A percentile compares a stretch with the other conserved stretches of the same genome.
Conservation (phyloP, 2,888 invertebrate species). For the Hyppa rectilinea region DNA sequence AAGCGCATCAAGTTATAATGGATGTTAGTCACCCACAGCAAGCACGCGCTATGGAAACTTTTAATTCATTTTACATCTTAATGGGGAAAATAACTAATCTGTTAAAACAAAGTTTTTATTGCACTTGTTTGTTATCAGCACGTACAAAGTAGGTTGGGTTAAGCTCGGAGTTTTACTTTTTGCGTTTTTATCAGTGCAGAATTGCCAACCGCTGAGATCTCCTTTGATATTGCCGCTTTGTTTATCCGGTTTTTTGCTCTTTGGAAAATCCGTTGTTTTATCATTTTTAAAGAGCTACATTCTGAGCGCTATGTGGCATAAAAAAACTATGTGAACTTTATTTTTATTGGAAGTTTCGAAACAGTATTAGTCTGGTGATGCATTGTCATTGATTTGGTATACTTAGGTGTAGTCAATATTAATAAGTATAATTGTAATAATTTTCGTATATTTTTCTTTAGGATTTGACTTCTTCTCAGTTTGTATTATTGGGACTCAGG, state of each 20-base stretch:
- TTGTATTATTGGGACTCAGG: too few species aligned
- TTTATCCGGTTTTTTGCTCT: neutral
- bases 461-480: too few species aligned
- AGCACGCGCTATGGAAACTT: constrained; percentile 37
- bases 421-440: too few species aligned
- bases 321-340: neutral
- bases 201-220: neutral
- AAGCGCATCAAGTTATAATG: constrained; percentile 43
- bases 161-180: constrained; percentile 17
- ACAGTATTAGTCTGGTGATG: neutral
- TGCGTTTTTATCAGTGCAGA: constrained; percentile 15
- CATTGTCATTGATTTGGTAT: neutral
- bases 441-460: too few species aligned
- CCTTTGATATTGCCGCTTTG: constrained; percentile 3
- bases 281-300: neutral
- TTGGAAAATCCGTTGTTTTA: constrained; percentile 12
- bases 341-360: neutral
- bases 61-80: constrained; percentile 41
- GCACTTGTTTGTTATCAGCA: constrained; percentile 35
- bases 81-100: constrained; percentile 18
- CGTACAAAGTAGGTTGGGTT: constrained; percentile 16
- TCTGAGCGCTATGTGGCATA: neutral
- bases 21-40: neutral
- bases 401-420: too few species aligned
- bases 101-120: constrained; percentile 44